A percentile compares a stretch with the other conserved stretches of the same genome.
These are phyloP conservation scores for Zaprionus bogoriensis DNA, from an alignment of 2,888 invertebrate species.

Conservation along the genomic window DNA sequence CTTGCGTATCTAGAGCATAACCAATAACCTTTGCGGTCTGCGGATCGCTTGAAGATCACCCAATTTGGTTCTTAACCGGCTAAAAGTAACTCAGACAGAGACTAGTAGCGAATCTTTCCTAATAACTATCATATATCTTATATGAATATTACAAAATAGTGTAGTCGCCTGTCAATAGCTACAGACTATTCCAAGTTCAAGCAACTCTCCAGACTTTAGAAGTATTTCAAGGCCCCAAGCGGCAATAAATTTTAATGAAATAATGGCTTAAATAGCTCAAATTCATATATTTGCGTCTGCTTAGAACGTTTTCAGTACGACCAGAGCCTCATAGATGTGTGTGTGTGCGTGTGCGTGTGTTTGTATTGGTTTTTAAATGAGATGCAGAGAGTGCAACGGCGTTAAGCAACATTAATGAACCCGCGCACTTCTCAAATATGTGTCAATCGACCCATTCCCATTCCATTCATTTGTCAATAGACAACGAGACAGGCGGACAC, in stretches of 20 bases:
- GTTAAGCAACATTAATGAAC: slow-evolving; percentile 59
- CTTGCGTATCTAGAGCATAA: slow-evolving; percentile 45
- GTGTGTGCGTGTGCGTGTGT: not conserved
- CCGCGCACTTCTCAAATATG: slow-evolving; percentile 56
- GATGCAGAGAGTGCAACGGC: slow-evolving; percentile 52
- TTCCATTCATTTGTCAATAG: slow-evolving; percentile 35
- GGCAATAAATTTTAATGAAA: slow-evolving; percentile 1
- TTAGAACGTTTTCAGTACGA: not conserved
- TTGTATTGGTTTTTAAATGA: slow-evolving; percentile 27
- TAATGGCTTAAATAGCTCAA: not conserved
- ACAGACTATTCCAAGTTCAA: not conserved
- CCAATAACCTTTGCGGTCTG: slow-evolving; percentile 45
- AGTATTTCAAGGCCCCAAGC: not conserved
- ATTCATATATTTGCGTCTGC: not conserved
- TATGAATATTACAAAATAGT: no score
- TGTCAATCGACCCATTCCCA: slow-evolving; percentile 58
- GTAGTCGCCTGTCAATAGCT: no score
- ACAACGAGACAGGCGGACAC: not conserved
- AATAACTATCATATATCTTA: no score
- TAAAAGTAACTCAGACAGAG: not conserved
- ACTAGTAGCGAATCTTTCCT: not conserved
- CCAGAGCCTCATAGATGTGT: not conserved
- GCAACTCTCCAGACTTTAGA: not conserved
- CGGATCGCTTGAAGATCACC: slow-evolving; percentile 7
- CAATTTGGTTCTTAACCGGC: not conserved